These are phyloP conservation scores for Drosophila oshimai DNA, from an alignment of 1,140 invertebrate genomes.

Conservation along the genomic window DNA sequence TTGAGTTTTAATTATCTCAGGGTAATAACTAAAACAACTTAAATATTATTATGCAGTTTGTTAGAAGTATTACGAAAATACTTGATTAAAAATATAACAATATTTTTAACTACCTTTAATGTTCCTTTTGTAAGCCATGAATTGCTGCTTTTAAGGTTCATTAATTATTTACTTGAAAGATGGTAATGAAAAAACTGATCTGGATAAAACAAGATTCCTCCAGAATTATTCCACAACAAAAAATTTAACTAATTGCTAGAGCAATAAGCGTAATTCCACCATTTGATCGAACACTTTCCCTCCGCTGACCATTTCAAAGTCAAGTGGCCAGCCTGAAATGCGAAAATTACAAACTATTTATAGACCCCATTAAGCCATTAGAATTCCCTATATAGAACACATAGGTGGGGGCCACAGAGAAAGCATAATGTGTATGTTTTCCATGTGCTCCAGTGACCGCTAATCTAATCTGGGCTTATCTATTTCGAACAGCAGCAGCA, in stretches of 20 bases:
- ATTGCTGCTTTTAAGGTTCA: neutral
- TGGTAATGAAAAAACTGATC: neutral
- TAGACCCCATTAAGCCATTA: constrained; percentile 16
- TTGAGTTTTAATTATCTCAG: neutral
- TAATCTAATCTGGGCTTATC: constrained; percentile 70
- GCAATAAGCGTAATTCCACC: neutral
- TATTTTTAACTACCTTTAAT: no score
- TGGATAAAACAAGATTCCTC: neutral
- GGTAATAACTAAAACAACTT: neutral
- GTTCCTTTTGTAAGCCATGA: no score
- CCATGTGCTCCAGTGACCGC: constrained; percentile 20
- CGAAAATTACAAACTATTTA: constrained; percentile 6
- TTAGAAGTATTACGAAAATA: neutral
- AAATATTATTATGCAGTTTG: neutral
- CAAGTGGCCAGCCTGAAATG: constrained; percentile 18
- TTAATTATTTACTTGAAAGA: neutral
- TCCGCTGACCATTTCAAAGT: constrained; percentile 2
- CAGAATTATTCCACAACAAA: neutral
- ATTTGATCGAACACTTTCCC: neutral
- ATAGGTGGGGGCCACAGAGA: neutral
- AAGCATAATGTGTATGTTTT: constrained; percentile 35
- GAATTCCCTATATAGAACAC: neutral
- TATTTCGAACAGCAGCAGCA: constrained; percentile 22
- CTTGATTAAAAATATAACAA: neutral
- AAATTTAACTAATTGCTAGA: constrained; percentile 1